These are phyloP conservation scores for Minunthozetes semirufus DNA, from an alignment of 2,888 invertebrate species.

Conservation along the genomic window DNA sequence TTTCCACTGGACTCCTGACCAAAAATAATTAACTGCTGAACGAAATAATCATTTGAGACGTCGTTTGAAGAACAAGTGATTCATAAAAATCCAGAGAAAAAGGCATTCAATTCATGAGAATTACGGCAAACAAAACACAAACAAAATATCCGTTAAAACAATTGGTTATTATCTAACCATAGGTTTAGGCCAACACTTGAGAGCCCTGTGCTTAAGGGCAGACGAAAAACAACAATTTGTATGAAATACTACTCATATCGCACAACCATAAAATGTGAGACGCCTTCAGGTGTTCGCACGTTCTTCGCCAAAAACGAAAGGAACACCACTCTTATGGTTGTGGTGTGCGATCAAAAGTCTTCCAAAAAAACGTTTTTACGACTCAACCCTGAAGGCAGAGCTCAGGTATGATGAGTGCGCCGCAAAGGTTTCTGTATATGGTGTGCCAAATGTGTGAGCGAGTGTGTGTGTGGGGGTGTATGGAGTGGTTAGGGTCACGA, in stretches of 20 bases:
- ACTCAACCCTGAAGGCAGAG: not conserved
- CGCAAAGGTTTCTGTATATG: not conserved
- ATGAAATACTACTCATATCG: not conserved
- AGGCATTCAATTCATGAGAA: too few species aligned
- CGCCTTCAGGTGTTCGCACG: not conserved
- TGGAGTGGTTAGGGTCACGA: slow-evolving; percentile 7
- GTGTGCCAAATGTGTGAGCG: not conserved
- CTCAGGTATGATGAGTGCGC: not conserved
- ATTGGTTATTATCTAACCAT: too few species aligned
- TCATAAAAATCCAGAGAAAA: not conserved
- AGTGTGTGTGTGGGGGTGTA: slow-evolving; percentile 3
- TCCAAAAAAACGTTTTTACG: not conserved
- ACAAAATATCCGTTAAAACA: not conserved
- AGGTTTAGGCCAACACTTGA: too few species aligned
- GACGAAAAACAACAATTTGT: not conserved
- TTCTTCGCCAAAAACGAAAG: not conserved
- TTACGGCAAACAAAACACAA: not conserved
- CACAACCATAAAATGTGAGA: not conserved
- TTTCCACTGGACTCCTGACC: not conserved
- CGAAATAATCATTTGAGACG: slow-evolving; percentile 4
- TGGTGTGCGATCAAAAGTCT: too few species aligned
- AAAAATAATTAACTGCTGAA: not conserved
- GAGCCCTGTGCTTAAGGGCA: not conserved
- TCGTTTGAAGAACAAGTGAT: not conserved
- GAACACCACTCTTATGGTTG: too few species aligned